Conservation (phyloP, 1,140 invertebrate genomes). For the Drosophila nannoptera region DNA sequence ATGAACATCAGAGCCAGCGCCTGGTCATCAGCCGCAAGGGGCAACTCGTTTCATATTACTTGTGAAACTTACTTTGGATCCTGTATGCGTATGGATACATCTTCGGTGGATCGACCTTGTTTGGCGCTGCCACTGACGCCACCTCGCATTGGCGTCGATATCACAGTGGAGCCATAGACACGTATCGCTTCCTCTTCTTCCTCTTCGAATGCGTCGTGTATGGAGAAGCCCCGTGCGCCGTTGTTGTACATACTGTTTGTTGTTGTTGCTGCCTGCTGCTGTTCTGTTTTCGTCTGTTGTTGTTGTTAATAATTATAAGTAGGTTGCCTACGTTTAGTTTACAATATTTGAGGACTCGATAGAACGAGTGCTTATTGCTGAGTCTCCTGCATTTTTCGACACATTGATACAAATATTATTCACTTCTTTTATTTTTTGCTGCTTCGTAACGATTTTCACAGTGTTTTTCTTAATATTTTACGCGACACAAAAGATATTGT, state of each 20-base stretch:
- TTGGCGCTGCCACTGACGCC: constrained; percentile 56
- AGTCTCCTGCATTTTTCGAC: constrained; percentile 38
- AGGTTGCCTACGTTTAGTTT: constrained; percentile 56
- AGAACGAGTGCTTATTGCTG: constrained; percentile 35
- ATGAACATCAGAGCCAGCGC: background rate
- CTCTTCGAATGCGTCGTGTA: constrained; percentile 90
- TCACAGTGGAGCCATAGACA: constrained; percentile 86
- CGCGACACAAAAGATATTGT: constrained; percentile 55
- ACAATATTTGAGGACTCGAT: constrained; percentile 30
- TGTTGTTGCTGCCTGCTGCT: constrained; percentile 31
- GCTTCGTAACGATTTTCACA: constrained; percentile 47
- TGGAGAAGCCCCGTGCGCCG: constrained; percentile 82
- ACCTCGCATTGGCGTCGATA: constrained; percentile 80
- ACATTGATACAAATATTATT: constrained; percentile 38
- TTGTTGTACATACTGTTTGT: constrained; percentile 69
- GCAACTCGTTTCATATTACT: constrained; percentile 33
- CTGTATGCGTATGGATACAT: constrained; percentile 78
- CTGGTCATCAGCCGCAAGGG: background rate
- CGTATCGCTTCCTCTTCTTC: constrained; percentile 88
- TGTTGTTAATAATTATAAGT: constrained; percentile 43
- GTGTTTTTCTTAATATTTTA: constrained; percentile 57
- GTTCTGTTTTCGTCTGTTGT: constrained; percentile 38
- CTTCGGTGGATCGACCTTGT: constrained; percentile 78
- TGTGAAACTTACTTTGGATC: constrained; percentile 75
- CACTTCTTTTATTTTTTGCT: constrained; percentile 25